Evolutionary conservation across 2,888 invertebrate genomes (phyloP).

Genomic region (Parnassius glacialis): DNA sequence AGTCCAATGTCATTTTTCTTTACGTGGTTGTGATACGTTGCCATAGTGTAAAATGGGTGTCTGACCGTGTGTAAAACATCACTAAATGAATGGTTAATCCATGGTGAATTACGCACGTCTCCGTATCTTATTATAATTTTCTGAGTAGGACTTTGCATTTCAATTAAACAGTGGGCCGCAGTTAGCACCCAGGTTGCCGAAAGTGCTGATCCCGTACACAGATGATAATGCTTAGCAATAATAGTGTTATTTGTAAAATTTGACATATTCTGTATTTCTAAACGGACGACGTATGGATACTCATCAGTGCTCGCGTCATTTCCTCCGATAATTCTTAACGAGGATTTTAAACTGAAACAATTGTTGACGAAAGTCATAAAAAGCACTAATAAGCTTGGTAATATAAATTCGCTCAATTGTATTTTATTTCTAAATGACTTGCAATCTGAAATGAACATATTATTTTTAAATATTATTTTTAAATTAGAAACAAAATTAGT

Average conservation of each 20-base stretch:
- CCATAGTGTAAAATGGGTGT: conserved; percentile 6
- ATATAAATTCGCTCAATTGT: too few relatives aligned
- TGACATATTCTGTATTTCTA: not conserved
- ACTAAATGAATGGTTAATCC: conserved; percentile 8
- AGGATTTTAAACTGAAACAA: not conserved
- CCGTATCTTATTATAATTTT: conserved; percentile 11
- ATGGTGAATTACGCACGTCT: not conserved
- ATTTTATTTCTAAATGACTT: too few relatives aligned
- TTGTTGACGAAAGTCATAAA: not conserved
- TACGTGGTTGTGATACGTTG: too few relatives aligned
- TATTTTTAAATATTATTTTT: too few relatives aligned
- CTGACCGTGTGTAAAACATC: conserved; percentile 1
- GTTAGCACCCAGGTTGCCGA: conserved; percentile 6
- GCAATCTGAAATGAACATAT: too few relatives aligned
- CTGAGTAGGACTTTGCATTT: too few relatives aligned
- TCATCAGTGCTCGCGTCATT: not conserved
- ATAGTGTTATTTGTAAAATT: not conserved
- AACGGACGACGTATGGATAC: conserved; percentile 11
- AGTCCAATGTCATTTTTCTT: conserved; percentile 14
- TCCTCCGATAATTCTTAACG: conserved; percentile 15
- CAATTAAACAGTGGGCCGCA: conserved; percentile 6
- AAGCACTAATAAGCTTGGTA: too few relatives aligned
- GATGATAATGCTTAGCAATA: not conserved
- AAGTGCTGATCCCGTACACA: conserved; percentile 8
- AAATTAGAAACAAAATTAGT: too few relatives aligned